phyloP scores from a whole-genome alignment of 2,797 vertebrate genomes.

The Pelodytes ibericus region DNA sequence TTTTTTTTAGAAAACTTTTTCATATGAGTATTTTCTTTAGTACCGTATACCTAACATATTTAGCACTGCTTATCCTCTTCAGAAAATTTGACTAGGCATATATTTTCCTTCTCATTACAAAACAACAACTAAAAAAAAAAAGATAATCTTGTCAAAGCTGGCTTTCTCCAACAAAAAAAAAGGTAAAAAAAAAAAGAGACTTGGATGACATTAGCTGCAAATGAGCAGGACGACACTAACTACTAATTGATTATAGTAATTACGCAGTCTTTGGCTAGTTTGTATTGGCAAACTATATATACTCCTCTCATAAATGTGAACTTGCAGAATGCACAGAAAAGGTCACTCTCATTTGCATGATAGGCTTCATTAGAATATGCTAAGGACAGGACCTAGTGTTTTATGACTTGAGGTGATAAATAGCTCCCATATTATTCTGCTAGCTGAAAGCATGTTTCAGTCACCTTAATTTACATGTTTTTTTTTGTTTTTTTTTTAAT shows the following conservation, averaged over 20 bases:
- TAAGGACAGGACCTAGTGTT: constrained; percentile 88
- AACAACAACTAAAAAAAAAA: constrained; percentile 72
- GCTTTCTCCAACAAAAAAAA: constrained; percentile 72
- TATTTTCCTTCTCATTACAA: constrained; percentile 59
- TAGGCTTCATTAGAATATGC: constrained; percentile 98
- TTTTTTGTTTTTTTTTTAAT: constrained; percentile 76
- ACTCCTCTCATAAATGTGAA: constrained; percentile 89
- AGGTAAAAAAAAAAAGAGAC: constrained; percentile 82
- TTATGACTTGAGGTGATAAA: constrained; percentile 96
- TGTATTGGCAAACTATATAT: constrained; percentile 90
- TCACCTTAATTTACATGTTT: constrained; percentile 95
- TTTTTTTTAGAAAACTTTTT: constrained; percentile 57
- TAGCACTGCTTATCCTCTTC: constrained; percentile 60
- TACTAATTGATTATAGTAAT: constrained; percentile 98
- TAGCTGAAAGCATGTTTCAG: constrained; percentile 85
- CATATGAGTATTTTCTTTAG: background rate
- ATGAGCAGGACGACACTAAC: constrained; percentile 87
- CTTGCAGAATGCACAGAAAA: constrained; percentile 91
- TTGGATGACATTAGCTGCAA: constrained; percentile 86
- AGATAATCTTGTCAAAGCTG: constrained; percentile 69
- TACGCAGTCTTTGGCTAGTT: constrained; percentile 88
- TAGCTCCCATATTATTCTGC: constrained; percentile 84
- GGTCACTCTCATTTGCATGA: constrained; percentile 98
- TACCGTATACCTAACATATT: constrained; percentile 2
- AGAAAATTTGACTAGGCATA: constrained; percentile 66